Base-by-base conservation (phyloP, 2,797 vertebrate species). In the Neosilurus mollespiculum region DNA sequence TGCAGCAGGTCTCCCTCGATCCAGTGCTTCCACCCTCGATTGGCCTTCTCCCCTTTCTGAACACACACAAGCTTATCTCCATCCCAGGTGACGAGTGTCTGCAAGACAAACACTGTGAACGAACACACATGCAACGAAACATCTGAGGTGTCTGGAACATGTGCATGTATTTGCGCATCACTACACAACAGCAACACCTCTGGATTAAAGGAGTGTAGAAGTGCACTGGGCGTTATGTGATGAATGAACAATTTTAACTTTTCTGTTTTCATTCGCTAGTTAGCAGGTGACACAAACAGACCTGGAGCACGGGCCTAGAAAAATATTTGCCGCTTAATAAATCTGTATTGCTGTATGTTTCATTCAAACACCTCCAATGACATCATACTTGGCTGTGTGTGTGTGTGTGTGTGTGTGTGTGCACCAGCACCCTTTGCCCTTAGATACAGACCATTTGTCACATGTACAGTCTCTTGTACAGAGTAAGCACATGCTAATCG, bases 11-110 rank as follows among this genome's bases (percentile, higher is more conserved):
- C 96, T 83, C 95, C 98, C 86, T 98, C 97, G 5, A 99, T 94
- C 98, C 98, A 99, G 0, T 98, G 96, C 86, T 87, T 97, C 98
- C 98, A 99, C 86, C 98, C 97, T 0, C 98, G 95, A 78, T 99
- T 98, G 16, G 93, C 92, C 88, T 99, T 99, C 82, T 99, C 98
- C 0, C 98, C 98, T 71, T 96, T 97, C 92, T 99, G 97, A 62
- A 98, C 94, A 70, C 95, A 95, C 76, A 97, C 89, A 65, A 99
- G 92, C 86, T 95, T 96, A 87, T 99, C 95, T 2, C 97, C 97
- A 1, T 99, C 96, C 97, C 98, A 98, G 85, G 81, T 94, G 79
- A 99, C 93, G 80, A 96, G 87, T 0, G 96, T 91, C 98, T 99
- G 89, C 76, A 73, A 81, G 49, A 81, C 20, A 64, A 70, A 82